Base-by-base conservation (phyloP, 1,140 invertebrate genomes). In the Hyles vespertilio region DNA sequence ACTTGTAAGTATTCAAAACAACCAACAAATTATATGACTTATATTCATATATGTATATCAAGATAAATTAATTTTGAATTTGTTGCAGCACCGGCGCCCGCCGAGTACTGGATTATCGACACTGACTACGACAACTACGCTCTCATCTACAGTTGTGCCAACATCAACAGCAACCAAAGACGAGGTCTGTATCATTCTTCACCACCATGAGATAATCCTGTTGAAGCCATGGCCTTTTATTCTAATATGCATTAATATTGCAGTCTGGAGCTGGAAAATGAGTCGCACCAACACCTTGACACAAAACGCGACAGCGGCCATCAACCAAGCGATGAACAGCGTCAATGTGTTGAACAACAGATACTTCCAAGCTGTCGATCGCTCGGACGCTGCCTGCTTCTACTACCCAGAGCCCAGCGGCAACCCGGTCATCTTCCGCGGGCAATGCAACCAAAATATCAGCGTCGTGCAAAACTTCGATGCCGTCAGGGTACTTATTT, bases 181-280 rank as follows among this genome's bases (percentile, higher is more conserved):
- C 4, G 36, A 40, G 36, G 36, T 40, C 5, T 40, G 36, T 40
- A 40, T 40, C 1, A 5, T 40, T 40, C 36, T 40, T 40, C 36
- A 40, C 36, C 36, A n/a, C n/a, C n/a, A n/a, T n/a, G n/a, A n/a
- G n/a, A n/a, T n/a, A n/a, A n/a, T n/a, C n/a, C n/a, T n/a, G n/a
- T n/a, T n/a, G n/a, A n/a, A n/a, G n/a, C n/a, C n/a, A n/a, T n/a
- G n/a, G n/a, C n/a, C n/a, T n/a, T n/a, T n/a, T n/a, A n/a, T n/a
- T n/a, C n/a, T n/a, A n/a, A n/a, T n/a, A n/a, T n/a, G 36, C 36
- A 5, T 40, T 40, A 40, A 5, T 53, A 5, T 67, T 64, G 12
- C 60, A 81, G 78, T 81, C 32, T 78, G 61, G 64, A 77, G 72
- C 12, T 81, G 78, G 78, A 81, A 79, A 40, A 53, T 79, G 10